Conservation (phyloP, 2,797 vertebrate genomes). For the Balearica regulorum region DNA sequence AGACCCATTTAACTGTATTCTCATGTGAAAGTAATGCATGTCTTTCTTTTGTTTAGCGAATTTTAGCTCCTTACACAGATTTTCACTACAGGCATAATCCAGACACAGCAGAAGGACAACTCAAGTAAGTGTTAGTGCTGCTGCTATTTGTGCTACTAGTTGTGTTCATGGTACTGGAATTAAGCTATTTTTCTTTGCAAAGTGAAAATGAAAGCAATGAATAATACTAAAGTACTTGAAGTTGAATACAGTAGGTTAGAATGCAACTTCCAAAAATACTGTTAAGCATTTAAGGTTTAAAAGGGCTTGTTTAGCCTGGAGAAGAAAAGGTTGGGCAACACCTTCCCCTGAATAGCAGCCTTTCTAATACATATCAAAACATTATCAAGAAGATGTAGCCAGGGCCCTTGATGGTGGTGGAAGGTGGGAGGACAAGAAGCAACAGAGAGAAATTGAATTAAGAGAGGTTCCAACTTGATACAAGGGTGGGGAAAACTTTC, state of each 20-base stretch:
- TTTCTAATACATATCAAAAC: neutral
- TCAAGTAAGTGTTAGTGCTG: conserved; percentile 86
- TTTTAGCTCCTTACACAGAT: conserved; percentile 98
- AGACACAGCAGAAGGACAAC: conserved; percentile 93
- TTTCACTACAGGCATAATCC: conserved; percentile 99
- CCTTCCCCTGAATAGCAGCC: neutral
- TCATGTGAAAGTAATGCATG: neutral
- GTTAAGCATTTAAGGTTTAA: neutral
- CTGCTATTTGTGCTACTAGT: neutral
- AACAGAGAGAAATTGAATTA: neutral
- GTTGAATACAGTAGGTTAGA: neutral
- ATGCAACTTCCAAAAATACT: neutral
- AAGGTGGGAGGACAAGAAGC: neutral
- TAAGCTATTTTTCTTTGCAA: neutral
- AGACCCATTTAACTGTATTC: neutral
- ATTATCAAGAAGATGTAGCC: neutral
- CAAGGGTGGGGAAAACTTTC: neutral
- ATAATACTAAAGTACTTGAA: neutral
- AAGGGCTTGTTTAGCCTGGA: neutral
- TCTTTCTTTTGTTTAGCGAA: conserved; percentile 82
- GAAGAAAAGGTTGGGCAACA: neutral
- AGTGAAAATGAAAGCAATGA: neutral
- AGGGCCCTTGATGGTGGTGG: neutral
- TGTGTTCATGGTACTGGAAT: neutral
- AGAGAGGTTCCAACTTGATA: neutral